Evolutionary conservation across 1,140 invertebrate species (phyloP), one percentile per base, ranked within the genome.

Genomic region (Sarcophaga peregrina): DNA sequence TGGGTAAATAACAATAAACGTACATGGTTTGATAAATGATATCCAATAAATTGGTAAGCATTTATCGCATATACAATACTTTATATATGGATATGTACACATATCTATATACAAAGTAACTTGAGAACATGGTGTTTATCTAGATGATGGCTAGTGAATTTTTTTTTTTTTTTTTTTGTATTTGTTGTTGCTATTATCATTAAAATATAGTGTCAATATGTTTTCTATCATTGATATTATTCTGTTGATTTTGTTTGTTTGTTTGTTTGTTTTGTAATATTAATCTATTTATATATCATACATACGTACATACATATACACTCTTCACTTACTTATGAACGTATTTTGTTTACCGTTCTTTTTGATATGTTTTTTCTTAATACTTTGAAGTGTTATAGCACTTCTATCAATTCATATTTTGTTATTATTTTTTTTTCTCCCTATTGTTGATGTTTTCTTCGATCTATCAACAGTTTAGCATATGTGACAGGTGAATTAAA

Each of bases 401-500:
- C 20, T 68, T 68, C 62, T 68, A 9, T 25, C 25, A 37, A 9
- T 20, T 68, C n/a, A 68, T 68, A 68, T 68, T 68, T 20, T 68
- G 13, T 58, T 58, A 58, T 58, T 68, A 9, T 68, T 68, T 8
- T 52, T 68, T 68, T 68, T 68, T 20, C 8, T 20, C 9, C 0
- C 1, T 25, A 9, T 62, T 62, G 7, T 62, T 68, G 17, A 68
- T 68, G n/a, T 8, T 20, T 25, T 68, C 25, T 37, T 37, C 25
- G 25, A 37, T 72, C 50, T 52, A 76, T 82, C 75, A 75, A 62
- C 45, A 75, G 54, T 58, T 80, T 80, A 50, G 74, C 47, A 83
- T 58, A 78, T 78, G 75, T 83, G 82, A 80, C 82, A 80, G 82
- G 58, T 83, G 82, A 78, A 80, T 80, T 37, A 83, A 80, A 80